Conservation (phyloP, 2,113 vertebrate genomes). For the Ictalurus furcatus region DNA sequence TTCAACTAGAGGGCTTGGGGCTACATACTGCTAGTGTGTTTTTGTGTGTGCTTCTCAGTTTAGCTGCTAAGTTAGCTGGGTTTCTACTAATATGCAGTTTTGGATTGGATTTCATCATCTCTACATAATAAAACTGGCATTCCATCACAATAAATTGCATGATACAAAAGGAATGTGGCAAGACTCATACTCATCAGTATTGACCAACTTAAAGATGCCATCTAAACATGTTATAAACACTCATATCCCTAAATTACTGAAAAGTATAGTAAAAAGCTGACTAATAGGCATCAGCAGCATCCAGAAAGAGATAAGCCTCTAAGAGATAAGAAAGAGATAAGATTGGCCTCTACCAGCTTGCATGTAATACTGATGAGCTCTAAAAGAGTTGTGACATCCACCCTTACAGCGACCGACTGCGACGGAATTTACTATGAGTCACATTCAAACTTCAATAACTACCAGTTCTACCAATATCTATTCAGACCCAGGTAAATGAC, state of each 20-base stretch:
- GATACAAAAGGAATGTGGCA: neutral
- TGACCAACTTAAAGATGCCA: neutral
- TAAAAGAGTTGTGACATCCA: too few species aligned
- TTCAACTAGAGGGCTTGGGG: neutral
- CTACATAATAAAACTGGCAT: neutral
- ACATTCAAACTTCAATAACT: neutral
- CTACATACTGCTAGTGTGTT: neutral
- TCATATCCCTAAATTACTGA: neutral
- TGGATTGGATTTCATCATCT: neutral
- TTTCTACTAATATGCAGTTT: neutral
- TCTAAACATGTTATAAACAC: neutral
- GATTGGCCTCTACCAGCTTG: neutral
- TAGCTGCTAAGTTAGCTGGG: neutral
- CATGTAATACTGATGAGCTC: neutral
- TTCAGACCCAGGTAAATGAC: neutral
- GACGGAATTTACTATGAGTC: neutral
- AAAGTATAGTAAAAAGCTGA: neutral
- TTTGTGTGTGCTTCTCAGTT: neutral
- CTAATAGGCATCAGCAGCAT: too few species aligned
- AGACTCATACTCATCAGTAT: neutral
- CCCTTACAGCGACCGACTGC: too few species aligned
- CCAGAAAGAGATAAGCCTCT: neutral
- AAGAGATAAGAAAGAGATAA: too few species aligned
- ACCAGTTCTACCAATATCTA: neutral
- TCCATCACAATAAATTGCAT: neutral